Percentiles rank a stretch among this genome's conserved stretches.
phyloP scores from a whole-genome alignment of 1,140 invertebrate genomes.

The roundworm (Caenorhabditis elegans) region WBcel235 BX284605.5:8526001-8526500 shows the following conservation, averaged over 20 bases:
- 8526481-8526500: slow-evolving; percentile 54
- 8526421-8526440: slow-evolving; percentile 55
- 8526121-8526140: not conserved
- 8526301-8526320: not conserved
- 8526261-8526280: no score
- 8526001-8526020: not conserved
- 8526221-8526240: not conserved
- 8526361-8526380: slow-evolving; percentile 16
- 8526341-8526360: slow-evolving; percentile 2
- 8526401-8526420: not conserved
- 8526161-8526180: not conserved
- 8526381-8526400: slow-evolving; percentile 1
- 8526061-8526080: not conserved
- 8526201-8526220: slow-evolving; percentile 2
- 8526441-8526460: slow-evolving; percentile 59
- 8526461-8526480: slow-evolving; percentile 63
- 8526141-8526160: slow-evolving; percentile 15
- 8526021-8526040: not conserved
- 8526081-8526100: not conserved
- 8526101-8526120: not conserved
- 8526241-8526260: slow-evolving; percentile 4
- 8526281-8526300: no score
- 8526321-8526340: slow-evolving; percentile 23
- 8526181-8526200: not conserved
- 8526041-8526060: not conserved